These are phyloP conservation scores for Emydocephalus ijimae DNA, from an alignment of 2,113 vertebrate genomes.

Conservation along the genomic window DNA sequence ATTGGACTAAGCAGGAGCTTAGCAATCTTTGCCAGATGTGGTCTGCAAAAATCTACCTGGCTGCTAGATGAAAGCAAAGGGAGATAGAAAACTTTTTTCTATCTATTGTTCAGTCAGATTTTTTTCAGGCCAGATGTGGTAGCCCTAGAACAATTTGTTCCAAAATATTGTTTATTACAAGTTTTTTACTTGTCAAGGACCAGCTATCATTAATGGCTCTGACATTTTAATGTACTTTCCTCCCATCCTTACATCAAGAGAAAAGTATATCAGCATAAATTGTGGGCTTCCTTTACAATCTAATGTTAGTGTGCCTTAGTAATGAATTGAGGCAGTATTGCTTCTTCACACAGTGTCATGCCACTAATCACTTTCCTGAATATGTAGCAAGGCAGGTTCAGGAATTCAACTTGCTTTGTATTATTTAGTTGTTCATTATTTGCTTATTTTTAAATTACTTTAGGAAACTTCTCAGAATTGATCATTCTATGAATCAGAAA, in stretches of 20 bases:
- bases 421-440: neutral
- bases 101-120: neutral
- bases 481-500: neutral
- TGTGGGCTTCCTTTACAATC: neutral
- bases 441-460: neutral
- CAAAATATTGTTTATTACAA: neutral
- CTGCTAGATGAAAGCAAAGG: neutral
- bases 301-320: neutral
- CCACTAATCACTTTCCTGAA: neutral
- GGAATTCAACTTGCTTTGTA: neutral
- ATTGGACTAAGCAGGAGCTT: neutral
- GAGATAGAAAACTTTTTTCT: neutral
- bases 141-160: neutral
- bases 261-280: neutral
- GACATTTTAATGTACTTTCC: neutral
- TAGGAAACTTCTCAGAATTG: neutral
- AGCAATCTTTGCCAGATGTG: neutral
- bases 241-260: neutral
- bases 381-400: neutral
- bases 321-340: neutral
- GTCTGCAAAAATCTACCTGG: neutral
- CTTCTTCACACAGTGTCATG: neutral
- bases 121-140: neutral
- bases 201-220: neutral
- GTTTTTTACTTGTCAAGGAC: neutral